These are phyloP conservation scores for Hippotragus niger DNA, from an alignment of 2,113 vertebrate species.

Conservation along the genomic window DNA sequence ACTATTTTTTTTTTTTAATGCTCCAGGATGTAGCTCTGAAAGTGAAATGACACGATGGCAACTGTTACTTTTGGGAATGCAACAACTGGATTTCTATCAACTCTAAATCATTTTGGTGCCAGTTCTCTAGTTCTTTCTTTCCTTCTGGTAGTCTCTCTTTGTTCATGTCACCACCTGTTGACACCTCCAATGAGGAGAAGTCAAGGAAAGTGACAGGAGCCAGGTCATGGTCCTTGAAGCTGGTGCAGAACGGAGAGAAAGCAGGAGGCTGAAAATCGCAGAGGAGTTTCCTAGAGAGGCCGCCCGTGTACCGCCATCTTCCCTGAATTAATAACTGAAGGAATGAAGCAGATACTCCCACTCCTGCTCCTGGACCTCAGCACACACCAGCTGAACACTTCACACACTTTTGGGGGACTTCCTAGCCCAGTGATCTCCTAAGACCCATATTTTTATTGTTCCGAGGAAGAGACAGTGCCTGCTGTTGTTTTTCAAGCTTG, in stretches of 20 bases:
- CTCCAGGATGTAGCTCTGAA: background rate
- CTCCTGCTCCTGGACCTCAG: background rate
- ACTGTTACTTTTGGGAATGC: slow-evolving; percentile 19
- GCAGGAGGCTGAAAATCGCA: background rate
- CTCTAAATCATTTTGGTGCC: background rate
- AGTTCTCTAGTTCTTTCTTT: background rate
- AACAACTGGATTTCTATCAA: background rate
- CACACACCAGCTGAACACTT: background rate
- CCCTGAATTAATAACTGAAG: background rate
- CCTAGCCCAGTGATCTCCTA: background rate
- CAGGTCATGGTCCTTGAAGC: background rate
- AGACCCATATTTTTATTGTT: background rate
- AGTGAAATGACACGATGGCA: slow-evolving; percentile 35
- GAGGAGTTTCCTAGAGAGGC: background rate
- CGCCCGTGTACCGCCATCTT: background rate
- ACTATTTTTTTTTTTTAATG: background rate
- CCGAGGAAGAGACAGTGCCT: slow-evolving; percentile 36
- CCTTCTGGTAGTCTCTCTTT: background rate
- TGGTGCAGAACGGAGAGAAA: background rate
- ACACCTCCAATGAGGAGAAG: background rate
- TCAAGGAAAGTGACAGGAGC: background rate
- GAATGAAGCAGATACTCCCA: background rate
- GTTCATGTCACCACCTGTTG: background rate
- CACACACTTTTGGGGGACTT: background rate
- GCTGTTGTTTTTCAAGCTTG: slow-evolving; percentile 38